Base-by-base conservation (phyloP, 2,113 vertebrate species). In the Lophotis ruficrista region DNA sequence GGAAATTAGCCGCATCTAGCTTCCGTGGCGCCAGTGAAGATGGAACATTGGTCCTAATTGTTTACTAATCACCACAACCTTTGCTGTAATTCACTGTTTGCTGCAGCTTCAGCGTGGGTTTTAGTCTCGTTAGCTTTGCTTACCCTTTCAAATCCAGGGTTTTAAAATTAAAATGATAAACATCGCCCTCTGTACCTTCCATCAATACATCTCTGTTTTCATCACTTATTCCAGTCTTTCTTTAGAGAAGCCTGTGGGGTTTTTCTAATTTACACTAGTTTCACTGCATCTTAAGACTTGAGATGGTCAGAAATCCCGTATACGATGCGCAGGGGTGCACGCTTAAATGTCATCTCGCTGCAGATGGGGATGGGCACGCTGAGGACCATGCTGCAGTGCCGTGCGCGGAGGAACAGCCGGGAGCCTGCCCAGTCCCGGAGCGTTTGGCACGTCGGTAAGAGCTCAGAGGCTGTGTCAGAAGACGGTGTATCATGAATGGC, bases 41-140 rank as follows among this genome's bases (percentile, higher is more conserved):
- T 69, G 92, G 94, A 96, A 75, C 78, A 88, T 61, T 61, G 91
- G 54, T 65, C 88, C 89, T 96, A 90, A 95, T 97, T 96, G 94
- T 95, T 96, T 80, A 61, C 91, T 93, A 89, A 35, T 80, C 69
- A 50, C 66, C 62, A 19, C 76, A 83, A 3, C 65, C 57, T 64
- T 84, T 35, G 48, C 33, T 82, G 66, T 43, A 83, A 95, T 87
- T 94, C 78, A 24, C 35, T 66, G 2, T 72, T 82, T 87, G 79
- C 84, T 72, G 84, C 45, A 56, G 91, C 65, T 81, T 76, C 78
- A 41, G 23, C 21, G 71, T 71, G 65, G 68, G 50, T 3, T 80
- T 69, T 64, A 53, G 56, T 75, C 66, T 88, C 61, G 8, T 60
- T 61, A 60, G 20, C 37, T 87, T 91, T 77, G 65, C 83, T 90